Evolutionary conservation across 2,113 vertebrate species (phyloP).

Genomic region (Amphiprion percula): DNA sequence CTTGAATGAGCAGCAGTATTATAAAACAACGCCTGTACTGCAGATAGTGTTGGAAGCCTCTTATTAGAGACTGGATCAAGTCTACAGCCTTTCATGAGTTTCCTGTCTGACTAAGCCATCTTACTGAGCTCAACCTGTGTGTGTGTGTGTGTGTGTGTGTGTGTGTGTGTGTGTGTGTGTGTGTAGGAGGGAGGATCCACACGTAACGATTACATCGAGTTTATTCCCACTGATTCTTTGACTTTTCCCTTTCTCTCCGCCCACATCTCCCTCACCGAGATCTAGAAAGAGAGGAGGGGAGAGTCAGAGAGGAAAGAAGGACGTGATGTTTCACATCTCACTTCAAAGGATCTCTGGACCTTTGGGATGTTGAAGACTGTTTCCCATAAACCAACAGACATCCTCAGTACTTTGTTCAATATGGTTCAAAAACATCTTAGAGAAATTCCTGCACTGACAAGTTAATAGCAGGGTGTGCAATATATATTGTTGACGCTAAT

Average conservation of each 20-base stretch:
- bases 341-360: slow-evolving; percentile 64
- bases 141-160: slow-evolving; percentile 31
- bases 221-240: slow-evolving; percentile 59
- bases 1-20: slow-evolving; percentile 31
- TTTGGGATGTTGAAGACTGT: slow-evolving; percentile 28
- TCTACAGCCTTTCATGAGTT: slow-evolving; percentile 35
- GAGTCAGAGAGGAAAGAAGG: slow-evolving; percentile 13
- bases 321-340: slow-evolving; percentile 48
- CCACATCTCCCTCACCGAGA: slow-evolving; percentile 42
- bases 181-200: slow-evolving; percentile 50
- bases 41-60: slow-evolving; percentile 43
- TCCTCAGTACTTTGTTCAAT: slow-evolving; percentile 19
- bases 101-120: slow-evolving; percentile 46
- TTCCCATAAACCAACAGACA: slow-evolving; percentile 34
- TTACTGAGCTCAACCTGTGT: slow-evolving; percentile 38
- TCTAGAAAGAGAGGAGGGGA: background rate
- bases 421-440: slow-evolving; percentile 2
- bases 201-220: slow-evolving; percentile 50
- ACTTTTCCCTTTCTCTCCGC: slow-evolving; percentile 27
- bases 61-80: slow-evolving; percentile 32
- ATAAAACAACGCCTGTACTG: slow-evolving; percentile 18
- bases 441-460: slow-evolving; percentile 18
- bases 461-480: background rate
- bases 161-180: slow-evolving; percentile 8
- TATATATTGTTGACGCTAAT: background rate